Percentiles rank a stretch among this genome's conserved stretches.
These are phyloP conservation scores for Lasius platythorax DNA, from an alignment of 2,888 invertebrate species.

Conservation along the genomic window DNA sequence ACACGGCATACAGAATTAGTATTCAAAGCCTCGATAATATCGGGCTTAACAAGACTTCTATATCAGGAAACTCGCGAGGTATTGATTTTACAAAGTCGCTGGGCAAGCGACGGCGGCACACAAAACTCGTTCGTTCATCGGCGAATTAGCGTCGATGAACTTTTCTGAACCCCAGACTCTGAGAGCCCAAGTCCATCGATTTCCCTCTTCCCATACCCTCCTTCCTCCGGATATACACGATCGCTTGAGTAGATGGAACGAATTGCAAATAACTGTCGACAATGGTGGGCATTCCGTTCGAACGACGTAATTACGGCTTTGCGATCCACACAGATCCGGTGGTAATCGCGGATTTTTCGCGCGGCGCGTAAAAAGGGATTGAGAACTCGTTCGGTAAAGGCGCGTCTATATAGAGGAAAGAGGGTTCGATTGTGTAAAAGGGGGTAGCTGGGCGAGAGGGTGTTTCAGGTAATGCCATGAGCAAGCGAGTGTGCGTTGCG, in stretches of 20 bases:
- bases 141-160: conserved; percentile 69
- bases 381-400: conserved; percentile 19
- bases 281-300: conserved; percentile 22
- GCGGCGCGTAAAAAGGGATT: conserved; percentile 37
- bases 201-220: neutral
- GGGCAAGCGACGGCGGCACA: conserved; percentile 65
- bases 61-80: conserved; percentile 71
- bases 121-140: conserved; percentile 69
- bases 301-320: conserved; percentile 46
- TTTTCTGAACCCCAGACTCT: conserved; percentile 57
- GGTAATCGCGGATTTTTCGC: conserved; percentile 41
- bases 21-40: conserved; percentile 71
- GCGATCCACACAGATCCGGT: conserved; percentile 1
- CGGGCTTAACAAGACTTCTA: conserved; percentile 73
- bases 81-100: conserved; percentile 79
- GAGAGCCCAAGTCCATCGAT: neutral
- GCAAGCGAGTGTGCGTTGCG: conserved; percentile 25
- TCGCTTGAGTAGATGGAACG: conserved; percentile 51
- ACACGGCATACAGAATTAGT: conserved; percentile 56
- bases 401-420: neutral
- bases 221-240: conserved; percentile 17
- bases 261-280: conserved; percentile 52
- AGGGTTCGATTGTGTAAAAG: conserved; percentile 39
- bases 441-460: neutral
- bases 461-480: conserved; percentile 44